Base-by-base conservation (phyloP, 2,797 vertebrate genomes). In the Sebastolobus altivelis region DNA sequence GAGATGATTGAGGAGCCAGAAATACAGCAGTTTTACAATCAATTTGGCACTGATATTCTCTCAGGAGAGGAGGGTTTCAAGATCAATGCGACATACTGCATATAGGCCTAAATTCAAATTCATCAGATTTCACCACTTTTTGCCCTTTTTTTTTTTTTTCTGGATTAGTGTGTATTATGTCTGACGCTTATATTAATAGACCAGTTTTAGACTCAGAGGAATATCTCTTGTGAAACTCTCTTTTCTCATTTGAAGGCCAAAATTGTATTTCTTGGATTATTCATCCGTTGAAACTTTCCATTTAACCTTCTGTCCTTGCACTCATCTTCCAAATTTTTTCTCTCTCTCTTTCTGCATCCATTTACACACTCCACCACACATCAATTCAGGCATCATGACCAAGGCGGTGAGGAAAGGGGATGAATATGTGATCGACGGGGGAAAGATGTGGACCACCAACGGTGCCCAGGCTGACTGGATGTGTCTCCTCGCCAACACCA, bases 391-490 rank as follows among this genome's bases (percentile, higher is more conserved):
- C 84, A 97, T 97, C 76, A 94, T 92, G 88, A 97, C 96, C 0
- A 97, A 90, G 22, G 97, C 97, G 0, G 94, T 96, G 79, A 96
- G 85, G 72, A 95, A 96, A 83, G 96, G 95, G 0, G 87, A 96
- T 49, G 96, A 97, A 5, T 96, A 94, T 10, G 80, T 97, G 52
- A 95, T 97, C 81, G 97, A 95, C 18, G 96, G 96, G 0, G 94
- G 97, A 1, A 97, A 97, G 90, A 97, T 97, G 96, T 97, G 97
- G 97, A 97, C 94, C 38, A 97, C 96, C 0, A 96, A 85, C 0
- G 95, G 96, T 1, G 93, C 92, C 65, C 96, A 97, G 88, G 97
- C 96, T 0, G 96, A 98, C 87, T 97, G 96, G 96, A 97, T 97
- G 95, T 97, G 96, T 86, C 94, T 97, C 6, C 90, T 96, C 20